A percentile compares a stretch with the other conserved stretches of the same genome.
Evolutionary conservation across 2,113 vertebrate species (phyloP).

Genomic region (Cephalopholis sonnerati): DNA sequence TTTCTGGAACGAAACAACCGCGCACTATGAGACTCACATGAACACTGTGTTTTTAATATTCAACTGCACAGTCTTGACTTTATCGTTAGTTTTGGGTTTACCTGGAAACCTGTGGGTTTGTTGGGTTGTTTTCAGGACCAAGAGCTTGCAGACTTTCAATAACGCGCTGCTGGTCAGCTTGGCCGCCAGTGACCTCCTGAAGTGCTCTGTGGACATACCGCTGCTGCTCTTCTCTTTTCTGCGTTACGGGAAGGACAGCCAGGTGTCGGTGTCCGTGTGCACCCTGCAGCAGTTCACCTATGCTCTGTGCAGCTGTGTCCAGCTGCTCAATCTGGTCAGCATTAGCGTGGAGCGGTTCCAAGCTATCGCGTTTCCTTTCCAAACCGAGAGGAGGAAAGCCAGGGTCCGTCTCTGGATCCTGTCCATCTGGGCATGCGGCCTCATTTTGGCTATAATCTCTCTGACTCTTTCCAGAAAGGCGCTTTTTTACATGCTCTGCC

Average conservation of each 20-base stretch:
- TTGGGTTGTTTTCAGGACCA: slow-evolving; percentile 70
- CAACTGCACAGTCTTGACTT: slow-evolving; percentile 61
- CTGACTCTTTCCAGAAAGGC: slow-evolving; percentile 59
- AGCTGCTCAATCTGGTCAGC: slow-evolving; percentile 77
- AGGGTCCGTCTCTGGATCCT: slow-evolving; percentile 68
- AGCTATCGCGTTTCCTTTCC: slow-evolving; percentile 74
- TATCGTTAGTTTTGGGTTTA: slow-evolving; percentile 58
- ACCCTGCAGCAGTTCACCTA: slow-evolving; percentile 76
- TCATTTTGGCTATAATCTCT: slow-evolving; percentile 57
- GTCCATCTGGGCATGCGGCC: slow-evolving; percentile 65
- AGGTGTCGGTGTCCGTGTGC: slow-evolving; percentile 48
- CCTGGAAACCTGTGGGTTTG: slow-evolving; percentile 77
- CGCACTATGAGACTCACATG: background rate
- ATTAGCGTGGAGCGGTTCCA: slow-evolving; percentile 80
- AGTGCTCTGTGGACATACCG: slow-evolving; percentile 73
- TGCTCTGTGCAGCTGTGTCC: slow-evolving; percentile 76
- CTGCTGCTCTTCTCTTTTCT: slow-evolving; percentile 69
- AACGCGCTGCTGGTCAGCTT: slow-evolving; percentile 74
- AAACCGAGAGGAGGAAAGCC: slow-evolving; percentile 50
- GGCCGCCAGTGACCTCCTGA: slow-evolving; percentile 72
- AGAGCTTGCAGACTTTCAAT: slow-evolving; percentile 71
- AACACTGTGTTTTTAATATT: slow-evolving; percentile 43
- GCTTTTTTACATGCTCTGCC: slow-evolving; percentile 68
- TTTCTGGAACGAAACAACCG: slow-evolving; percentile 34
- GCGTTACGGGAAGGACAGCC: background rate